Conservation (phyloP, 2,888 invertebrate species). For the Rotaria socialis region DNA sequence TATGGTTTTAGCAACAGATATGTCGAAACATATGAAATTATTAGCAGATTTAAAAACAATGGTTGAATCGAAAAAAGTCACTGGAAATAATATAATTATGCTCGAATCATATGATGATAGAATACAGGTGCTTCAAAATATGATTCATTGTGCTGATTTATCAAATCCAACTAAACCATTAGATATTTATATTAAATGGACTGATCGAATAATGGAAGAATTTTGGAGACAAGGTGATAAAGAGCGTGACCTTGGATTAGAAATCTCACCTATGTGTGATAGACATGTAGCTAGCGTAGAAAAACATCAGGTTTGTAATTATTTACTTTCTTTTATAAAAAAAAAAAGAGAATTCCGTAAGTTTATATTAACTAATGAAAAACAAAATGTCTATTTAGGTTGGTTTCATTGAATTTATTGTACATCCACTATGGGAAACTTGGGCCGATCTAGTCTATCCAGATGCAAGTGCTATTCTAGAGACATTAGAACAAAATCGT, state of each 20-base stretch:
- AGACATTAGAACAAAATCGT: conserved; percentile 93
- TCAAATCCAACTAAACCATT: conserved; percentile 89
- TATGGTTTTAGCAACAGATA: conserved; percentile 98
- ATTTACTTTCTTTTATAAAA: too few species aligned
- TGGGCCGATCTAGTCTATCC: conserved; percentile 99
- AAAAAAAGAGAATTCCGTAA: too few species aligned
- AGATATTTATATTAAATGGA: conserved; percentile 86
- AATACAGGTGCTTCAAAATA: conserved; percentile 95
- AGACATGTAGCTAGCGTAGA: conserved; percentile 91
- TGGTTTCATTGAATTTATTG: conserved; percentile 98
- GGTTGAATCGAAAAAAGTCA: conserved; percentile 98
- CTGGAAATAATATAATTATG: conserved; percentile 77
- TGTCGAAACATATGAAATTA: conserved; percentile 99
- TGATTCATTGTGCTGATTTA: conserved; percentile 97
- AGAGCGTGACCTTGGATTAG: conserved; percentile 87
- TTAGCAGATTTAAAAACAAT: conserved; percentile 97
- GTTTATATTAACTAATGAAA: too few species aligned
- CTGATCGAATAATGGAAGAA: conserved; percentile 89
- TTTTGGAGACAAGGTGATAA: conserved; percentile 97
- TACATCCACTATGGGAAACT: conserved; percentile 98
- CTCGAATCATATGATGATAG: conserved; percentile 97
- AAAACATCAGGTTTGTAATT: conserved; percentile 73
- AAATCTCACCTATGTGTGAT: conserved; percentile 99
- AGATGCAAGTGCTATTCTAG: conserved; percentile 93
- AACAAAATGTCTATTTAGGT: conserved; percentile 64